Evolutionary conservation across 1,140 invertebrate species (phyloP).

Genomic region (Aphaenogaster ashmeadi): DNA sequence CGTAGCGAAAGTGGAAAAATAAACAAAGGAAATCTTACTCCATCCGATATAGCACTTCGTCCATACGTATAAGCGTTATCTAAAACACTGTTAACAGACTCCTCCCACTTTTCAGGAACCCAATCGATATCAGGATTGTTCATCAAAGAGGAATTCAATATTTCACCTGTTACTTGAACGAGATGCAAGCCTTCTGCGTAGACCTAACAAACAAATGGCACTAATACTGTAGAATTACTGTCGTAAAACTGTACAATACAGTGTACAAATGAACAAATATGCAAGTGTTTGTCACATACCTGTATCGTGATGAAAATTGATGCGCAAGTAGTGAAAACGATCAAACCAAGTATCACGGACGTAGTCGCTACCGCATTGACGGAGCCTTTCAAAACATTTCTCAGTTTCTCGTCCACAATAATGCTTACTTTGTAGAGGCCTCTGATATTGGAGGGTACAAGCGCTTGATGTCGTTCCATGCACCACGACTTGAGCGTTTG

Average conservation of each 20-base stretch:
- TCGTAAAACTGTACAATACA: not conserved
- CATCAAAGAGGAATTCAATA: constrained; percentile 96
- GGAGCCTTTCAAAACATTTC: constrained; percentile 86
- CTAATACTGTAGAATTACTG: constrained; percentile 25
- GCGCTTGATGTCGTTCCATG: constrained; percentile 85
- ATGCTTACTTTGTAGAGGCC: constrained; percentile 88
- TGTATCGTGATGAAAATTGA: constrained; percentile 89
- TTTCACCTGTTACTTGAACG: constrained; percentile 94
- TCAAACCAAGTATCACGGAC: constrained; percentile 88
- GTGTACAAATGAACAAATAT: constrained; percentile 28
- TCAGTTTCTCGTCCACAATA: constrained; percentile 86
- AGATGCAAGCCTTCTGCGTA: constrained; percentile 98
- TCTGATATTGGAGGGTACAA: constrained; percentile 89
- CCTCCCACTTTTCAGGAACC: constrained; percentile 90
- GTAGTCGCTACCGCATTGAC: constrained; percentile 89
- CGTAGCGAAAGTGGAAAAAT: not conserved
- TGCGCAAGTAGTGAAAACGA: constrained; percentile 86
- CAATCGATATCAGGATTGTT: constrained; percentile 94
- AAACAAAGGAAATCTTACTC: constrained; percentile 87
- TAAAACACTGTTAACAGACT: constrained; percentile 94
- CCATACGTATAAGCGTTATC: constrained; percentile 98
- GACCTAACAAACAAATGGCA: constrained; percentile 89
- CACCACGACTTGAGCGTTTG: constrained; percentile 83
- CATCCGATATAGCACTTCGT: constrained; percentile 93
- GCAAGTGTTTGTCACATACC: constrained; percentile 81